Evolutionary conservation across 64 coral and sea anemone species (phyloP), one percentile per base, ranked within the genome.

Genomic region (Porites lutea): DNA sequence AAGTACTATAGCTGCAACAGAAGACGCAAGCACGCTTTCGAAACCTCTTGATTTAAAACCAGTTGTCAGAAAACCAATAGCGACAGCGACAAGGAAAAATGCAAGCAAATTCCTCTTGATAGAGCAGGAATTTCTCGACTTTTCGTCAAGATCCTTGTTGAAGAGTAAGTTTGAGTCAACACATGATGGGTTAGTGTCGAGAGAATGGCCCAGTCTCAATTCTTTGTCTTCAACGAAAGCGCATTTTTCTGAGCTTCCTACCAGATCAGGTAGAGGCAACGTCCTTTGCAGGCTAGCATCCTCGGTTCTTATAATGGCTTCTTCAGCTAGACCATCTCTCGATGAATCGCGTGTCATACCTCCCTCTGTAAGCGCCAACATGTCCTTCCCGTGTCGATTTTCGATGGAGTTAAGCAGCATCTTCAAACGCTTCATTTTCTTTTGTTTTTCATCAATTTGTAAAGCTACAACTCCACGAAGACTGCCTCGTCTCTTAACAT

Each of bases 391-490:
- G 16, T 88, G 75, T 62, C 67, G 67, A 67, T 75, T 83, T 73
- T 71, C 79, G 3, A 91, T 59, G 1, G 69, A 72, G 19, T 63
- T 59, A 16, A 91, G 20, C 18, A 91, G 54, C 37, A 74, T 91
- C 45, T 83, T 72, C 14, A 91, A 37, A 1, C 91, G 71, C 44
- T 79, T 76, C 6, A 93, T 48, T 59, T 87, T 93, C 81, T 87
- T 86, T 70, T 93, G 74, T 55, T 93, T 93, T 27, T 93, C 91
- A 15, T 93, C 82, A 11, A 93, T 59, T 75, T 93, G 82, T 8
- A 78, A 19, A 4, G 91, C 78, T 2, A 93, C 23, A 44, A 93
- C 81, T 13, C 81, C 64, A 1, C 61, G 79, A 9, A 88, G 21
- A 27, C 72, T 88, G 20, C 69, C 55, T 27, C 70, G 67, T 74